Percentiles rank a stretch among this genome's conserved stretches.
phyloP scores from a whole-genome alignment of 2,797 vertebrate species.

The Champsocephalus gunnari region DNA sequence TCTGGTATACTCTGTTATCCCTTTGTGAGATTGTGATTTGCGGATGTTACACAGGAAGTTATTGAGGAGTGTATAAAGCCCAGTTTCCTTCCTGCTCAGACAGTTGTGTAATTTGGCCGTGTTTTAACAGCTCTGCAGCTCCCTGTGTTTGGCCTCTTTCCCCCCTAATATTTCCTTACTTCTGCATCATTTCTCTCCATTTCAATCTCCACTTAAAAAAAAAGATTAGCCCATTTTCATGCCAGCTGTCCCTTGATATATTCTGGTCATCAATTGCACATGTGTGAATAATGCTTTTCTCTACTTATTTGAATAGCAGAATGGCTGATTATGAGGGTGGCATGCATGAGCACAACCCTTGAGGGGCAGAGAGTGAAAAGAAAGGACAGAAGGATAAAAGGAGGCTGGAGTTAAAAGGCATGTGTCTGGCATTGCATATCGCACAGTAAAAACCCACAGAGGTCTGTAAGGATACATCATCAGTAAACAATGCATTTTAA shows the following conservation, averaged over 20 bases:
- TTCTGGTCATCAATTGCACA: conserved; percentile 75
- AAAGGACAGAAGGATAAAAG: conserved; percentile 72
- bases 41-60: conserved; percentile 87
- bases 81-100: conserved; percentile 84
- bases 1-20: conserved; percentile 54
- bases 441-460: conserved; percentile 36
- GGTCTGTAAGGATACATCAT: conserved; percentile 50
- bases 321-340: conserved; percentile 76
- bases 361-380: conserved; percentile 37
- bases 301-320: conserved; percentile 74
- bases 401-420: conserved; percentile 47
- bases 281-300: conserved; percentile 70
- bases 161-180: conserved; percentile 37
- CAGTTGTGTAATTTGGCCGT: conserved; percentile 68
- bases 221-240: conserved; percentile 43
- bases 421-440: conserved; percentile 57
- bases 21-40: conserved; percentile 82
- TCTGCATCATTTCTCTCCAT: conserved; percentile 39
- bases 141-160: conserved; percentile 44
- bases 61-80: conserved; percentile 80
- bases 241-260: conserved; percentile 77
- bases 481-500: conserved; percentile 65
- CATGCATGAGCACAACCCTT: conserved; percentile 81
- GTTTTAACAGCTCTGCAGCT: conserved; percentile 65
- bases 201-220: conserved; percentile 49